Evolutionary conservation across 2,888 invertebrate genomes (phyloP).

Genomic region (Panopea generosa): DNA sequence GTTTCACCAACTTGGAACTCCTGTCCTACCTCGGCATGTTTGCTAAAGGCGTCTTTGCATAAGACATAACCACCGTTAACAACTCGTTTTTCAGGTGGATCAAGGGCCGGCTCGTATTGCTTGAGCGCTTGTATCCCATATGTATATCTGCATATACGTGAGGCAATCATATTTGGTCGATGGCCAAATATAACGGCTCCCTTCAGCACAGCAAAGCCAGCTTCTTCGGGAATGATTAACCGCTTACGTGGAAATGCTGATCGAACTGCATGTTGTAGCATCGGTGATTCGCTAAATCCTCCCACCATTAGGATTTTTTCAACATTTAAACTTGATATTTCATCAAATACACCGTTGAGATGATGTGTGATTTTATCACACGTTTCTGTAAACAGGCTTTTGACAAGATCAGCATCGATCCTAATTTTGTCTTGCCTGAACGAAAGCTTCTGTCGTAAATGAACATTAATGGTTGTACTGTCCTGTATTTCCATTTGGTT

Average conservation of each 20-base stretch:
- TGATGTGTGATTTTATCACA: slow-evolving; percentile 34
- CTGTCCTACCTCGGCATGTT: slow-evolving; percentile 45
- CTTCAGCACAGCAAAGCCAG: slow-evolving; percentile 49
- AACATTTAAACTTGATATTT: slow-evolving; percentile 9
- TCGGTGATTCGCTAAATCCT: slow-evolving; percentile 51
- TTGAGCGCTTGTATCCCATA: slow-evolving; percentile 55
- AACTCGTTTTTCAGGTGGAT: slow-evolving; percentile 43
- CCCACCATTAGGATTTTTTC: slow-evolving; percentile 54
- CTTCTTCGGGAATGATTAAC: slow-evolving; percentile 47
- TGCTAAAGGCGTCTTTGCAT: slow-evolving; percentile 62
- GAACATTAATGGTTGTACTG: not conserved
- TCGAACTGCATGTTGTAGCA: slow-evolving; percentile 36
- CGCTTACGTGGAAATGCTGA: slow-evolving; percentile 25
- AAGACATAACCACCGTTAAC: slow-evolving; percentile 25
- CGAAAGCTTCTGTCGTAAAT: slow-evolving; percentile 25
- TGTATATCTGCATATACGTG: slow-evolving; percentile 56
- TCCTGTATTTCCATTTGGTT: slow-evolving; percentile 7
- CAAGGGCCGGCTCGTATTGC: slow-evolving; percentile 54
- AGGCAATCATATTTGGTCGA: slow-evolving; percentile 53
- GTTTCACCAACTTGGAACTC: slow-evolving; percentile 47
- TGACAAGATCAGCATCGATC: slow-evolving; percentile 45
- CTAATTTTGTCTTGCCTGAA: slow-evolving; percentile 32
- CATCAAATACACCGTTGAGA: slow-evolving; percentile 20
- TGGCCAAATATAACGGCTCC: slow-evolving; percentile 64
- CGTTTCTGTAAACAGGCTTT: slow-evolving; percentile 29